Evolutionary conservation across 2,113 vertebrate species (phyloP), one percentile per base, ranked within the genome.

Genomic region (Ceyx margarethae): DNA sequence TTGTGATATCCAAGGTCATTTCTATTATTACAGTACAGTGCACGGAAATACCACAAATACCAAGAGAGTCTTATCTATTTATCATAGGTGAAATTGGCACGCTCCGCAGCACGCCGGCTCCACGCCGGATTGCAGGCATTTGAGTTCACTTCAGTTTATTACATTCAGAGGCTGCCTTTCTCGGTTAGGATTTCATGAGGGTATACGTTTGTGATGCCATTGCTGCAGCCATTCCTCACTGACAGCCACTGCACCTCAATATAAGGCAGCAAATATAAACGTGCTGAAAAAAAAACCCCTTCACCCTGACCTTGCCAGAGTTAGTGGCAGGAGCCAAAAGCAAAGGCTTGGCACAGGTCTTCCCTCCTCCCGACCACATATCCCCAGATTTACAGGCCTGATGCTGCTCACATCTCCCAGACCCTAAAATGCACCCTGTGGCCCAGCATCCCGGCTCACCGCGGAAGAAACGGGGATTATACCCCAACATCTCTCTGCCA

Each of bases 21-120:
- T 82, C 89, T 92, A 81, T 96, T 94, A 91, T 94, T 94, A 84
- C 75, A 94, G 86, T 81, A 95, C 94, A 94, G 94, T 92, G 89
- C 84, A 89, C 91, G 92, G 95, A 96, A 96, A 95, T 95, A 74
- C 94, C 92, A 89, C 84, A 92, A 90, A 96, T 96, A 89, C 95
- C 87, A 75, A 80, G 92, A 79, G 81, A 81, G 89, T 0, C 92
- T 91, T 95, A 94, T 95, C 93, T 95, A 54, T 89, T 91, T 91
- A 96, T 95, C 89, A 82, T 81, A 87, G 96, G 94, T 93, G 91
- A 89, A 91, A 53, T 21, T 92, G 94, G 92, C 96, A 96, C 21
- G 75, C 61, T 82, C 43, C 40, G 60, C 85, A 69, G 84, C 53
- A 29, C 23, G 1, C 20, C 20, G 31, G 86, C 93, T 91, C 83